phyloP scores from a whole-genome alignment of 2,113 vertebrate genomes.

The Haplotaxodon microlepis region DNA sequence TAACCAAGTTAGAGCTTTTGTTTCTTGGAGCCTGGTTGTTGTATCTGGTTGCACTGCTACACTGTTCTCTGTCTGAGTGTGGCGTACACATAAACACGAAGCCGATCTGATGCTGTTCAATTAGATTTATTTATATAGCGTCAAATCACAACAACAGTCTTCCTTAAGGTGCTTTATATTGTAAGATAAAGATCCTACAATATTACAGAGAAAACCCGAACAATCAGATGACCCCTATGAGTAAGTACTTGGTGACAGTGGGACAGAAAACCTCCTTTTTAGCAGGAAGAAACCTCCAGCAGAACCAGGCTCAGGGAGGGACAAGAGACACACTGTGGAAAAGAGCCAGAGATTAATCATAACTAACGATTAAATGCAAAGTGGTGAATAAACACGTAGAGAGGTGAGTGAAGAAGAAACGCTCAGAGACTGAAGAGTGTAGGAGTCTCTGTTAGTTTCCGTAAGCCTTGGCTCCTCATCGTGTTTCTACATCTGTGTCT shows the following conservation, averaged over 20 bases:
- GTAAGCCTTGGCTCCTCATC: neutral
- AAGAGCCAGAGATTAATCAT: neutral
- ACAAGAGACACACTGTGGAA: neutral
- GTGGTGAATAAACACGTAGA: neutral
- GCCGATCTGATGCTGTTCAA: neutral
- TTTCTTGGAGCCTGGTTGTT: neutral
- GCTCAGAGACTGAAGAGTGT: neutral
- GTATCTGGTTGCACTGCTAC: neutral
- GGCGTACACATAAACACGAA: neutral
- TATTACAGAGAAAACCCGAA: neutral
- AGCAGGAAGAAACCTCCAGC: neutral
- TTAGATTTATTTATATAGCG: neutral
- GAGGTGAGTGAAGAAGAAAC: neutral
- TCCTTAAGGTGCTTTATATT: neutral
- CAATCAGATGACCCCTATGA: rapidly evolving
- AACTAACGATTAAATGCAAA: neutral
- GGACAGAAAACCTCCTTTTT: neutral
- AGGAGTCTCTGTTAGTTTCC: neutral
- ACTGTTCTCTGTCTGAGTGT: neutral
- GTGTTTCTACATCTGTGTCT: neutral
- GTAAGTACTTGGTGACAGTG: neutral
- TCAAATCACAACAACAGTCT: neutral
- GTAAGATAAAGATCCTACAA: neutral
- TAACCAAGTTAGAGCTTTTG: neutral
- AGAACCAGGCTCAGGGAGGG: neutral